A percentile compares a stretch with the other conserved stretches of the same genome.
phyloP scores from a whole-genome alignment of 2,797 vertebrate species.

The Rhynchotus rufescens region DNA sequence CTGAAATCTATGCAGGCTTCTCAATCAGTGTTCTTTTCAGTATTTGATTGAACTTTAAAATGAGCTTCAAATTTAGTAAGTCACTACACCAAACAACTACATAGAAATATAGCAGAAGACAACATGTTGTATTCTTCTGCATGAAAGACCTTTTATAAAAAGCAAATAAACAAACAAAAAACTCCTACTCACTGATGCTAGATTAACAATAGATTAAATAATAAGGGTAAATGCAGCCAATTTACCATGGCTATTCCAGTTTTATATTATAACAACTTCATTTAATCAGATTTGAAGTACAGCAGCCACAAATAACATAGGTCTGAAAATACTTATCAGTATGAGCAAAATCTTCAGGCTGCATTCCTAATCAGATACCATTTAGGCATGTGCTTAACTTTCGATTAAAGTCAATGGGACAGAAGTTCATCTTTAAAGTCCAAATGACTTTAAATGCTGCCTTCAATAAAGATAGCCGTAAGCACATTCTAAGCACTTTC shows the following conservation, averaged over 20 bases:
- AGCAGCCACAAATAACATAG: constrained; percentile 17
- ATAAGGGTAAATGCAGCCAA: constrained; percentile 36
- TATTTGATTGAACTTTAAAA: constrained; percentile 62
- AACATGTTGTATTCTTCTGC: constrained; percentile 19
- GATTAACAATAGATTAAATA: constrained; percentile 46
- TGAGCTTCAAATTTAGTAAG: constrained; percentile 56
- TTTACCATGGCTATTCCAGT: constrained; percentile 32
- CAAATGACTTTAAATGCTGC: not conserved
- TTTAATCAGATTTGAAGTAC: constrained; percentile 47
- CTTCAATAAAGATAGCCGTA: not conserved
- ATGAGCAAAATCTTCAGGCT: constrained; percentile 15
- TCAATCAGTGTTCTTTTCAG: constrained; percentile 68
- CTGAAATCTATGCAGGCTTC: constrained; percentile 70
- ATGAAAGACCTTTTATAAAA: constrained; percentile 49
- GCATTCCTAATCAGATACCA: constrained; percentile 3
- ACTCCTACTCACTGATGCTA: constrained; percentile 44
- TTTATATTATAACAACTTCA: constrained; percentile 42
- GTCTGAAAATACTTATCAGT: not conserved
- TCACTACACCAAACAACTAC: constrained; percentile 47
- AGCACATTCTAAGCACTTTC: constrained; percentile 21
- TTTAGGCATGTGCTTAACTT: constrained; percentile 14
- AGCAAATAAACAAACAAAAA: constrained; percentile 58
- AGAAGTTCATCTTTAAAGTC: not conserved
- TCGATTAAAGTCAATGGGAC: not conserved
- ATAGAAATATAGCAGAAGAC: constrained; percentile 43